These are phyloP conservation scores for Sesia apiformis DNA, from an alignment of 2,888 invertebrate species.

Conservation along the genomic window DNA sequence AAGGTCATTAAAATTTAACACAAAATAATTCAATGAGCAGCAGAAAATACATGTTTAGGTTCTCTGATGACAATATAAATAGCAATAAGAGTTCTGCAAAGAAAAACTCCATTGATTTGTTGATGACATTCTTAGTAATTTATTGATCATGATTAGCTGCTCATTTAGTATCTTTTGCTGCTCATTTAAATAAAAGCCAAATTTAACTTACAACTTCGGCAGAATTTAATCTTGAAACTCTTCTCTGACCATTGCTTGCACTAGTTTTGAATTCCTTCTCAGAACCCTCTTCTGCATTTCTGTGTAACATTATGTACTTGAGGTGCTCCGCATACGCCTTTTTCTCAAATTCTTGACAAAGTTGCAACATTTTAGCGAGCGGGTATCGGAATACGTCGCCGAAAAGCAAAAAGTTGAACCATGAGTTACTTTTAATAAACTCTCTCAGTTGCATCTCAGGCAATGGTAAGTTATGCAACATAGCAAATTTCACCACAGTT, in stretches of 20 bases:
- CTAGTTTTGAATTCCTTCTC: slow-evolving; percentile 51
- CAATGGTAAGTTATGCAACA: slow-evolving; percentile 68
- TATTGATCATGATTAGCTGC: too few relatives aligned
- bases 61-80: too few relatives aligned
- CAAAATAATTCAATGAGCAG: too few relatives aligned
- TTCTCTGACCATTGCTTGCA: slow-evolving; percentile 45
- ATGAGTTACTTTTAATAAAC: slow-evolving; percentile 76
- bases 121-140: too few relatives aligned
- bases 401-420: slow-evolving; percentile 81
- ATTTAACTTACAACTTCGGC: slow-evolving; percentile 45
- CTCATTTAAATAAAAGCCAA: background rate
- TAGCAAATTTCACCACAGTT: slow-evolving; percentile 75
- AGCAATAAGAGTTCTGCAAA: too few relatives aligned
- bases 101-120: too few relatives aligned
- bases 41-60: too few relatives aligned
- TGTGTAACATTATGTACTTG: slow-evolving; percentile 65
- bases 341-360: slow-evolving; percentile 73
- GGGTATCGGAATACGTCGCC: slow-evolving; percentile 83
- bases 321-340: slow-evolving; percentile 76
- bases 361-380: slow-evolving; percentile 71
- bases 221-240: slow-evolving; percentile 49
- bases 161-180: too few relatives aligned
- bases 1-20: too few relatives aligned
- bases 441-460: slow-evolving; percentile 75
- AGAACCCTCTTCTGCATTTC: slow-evolving; percentile 40